Evolutionary conservation across 2,113 vertebrate genomes (phyloP), one percentile per base, ranked within the genome.

Genomic region (Podilymbus podiceps): DNA sequence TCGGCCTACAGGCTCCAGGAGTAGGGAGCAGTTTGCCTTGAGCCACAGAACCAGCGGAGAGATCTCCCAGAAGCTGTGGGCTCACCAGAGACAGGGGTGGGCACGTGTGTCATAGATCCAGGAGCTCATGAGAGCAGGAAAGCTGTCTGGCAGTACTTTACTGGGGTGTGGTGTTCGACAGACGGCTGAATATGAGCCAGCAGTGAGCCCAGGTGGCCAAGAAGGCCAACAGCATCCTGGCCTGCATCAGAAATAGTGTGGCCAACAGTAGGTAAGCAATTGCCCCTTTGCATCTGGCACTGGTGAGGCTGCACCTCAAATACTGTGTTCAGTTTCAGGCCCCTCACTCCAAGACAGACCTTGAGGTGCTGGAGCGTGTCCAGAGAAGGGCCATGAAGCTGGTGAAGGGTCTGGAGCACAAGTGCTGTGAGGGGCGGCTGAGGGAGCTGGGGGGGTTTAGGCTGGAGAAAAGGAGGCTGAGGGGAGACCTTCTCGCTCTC

Each of bases 221-320:
- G 46, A 28, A 7, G 28, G 8, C 40, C 28, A 55, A 18, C 0
- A 22, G 20, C 66, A 78, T 44, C 27, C 50, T 53, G 33, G 27
- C 38, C 5, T 66, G 15, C 15, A 7, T 79, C 52, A 73, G 52
- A 3, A 66, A 59, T 4, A 18, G 10, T 0, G 13, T 25, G 35
- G 23, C 46, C 44, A 63, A 42, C 25, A 90, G 64, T 14, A 50
- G 7, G 7, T 19, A 7, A 46, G n/a, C 1, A 21, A 44, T 31
- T 44, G 2, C 8, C 42, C 9, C 12, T 46, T 46, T 56, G 31
- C 50, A 33, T 17, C 49, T 2, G 0, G 18, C 27, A 20, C 25
- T 58, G 58, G 49, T 25, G n/a, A 42, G 3, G 40, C 40, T 0
- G 0, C 20, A 55, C 13, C 35, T 68, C 1, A 1, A 25, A 15